phyloP scores from a whole-genome alignment of 2,888 invertebrate genomes.

The Drosophila anomelani region DNA sequence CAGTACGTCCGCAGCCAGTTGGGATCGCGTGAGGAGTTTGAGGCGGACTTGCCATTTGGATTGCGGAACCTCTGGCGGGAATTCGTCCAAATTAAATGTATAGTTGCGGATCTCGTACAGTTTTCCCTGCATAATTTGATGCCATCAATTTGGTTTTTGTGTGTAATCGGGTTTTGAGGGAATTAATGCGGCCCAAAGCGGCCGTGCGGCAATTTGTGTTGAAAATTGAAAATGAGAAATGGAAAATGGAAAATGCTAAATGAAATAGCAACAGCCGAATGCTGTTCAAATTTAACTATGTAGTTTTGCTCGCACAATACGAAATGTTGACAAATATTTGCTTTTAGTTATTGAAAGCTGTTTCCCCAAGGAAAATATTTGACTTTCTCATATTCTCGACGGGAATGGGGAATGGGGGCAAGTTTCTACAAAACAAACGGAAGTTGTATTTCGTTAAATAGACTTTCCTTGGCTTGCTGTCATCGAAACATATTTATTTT shows the following conservation, averaged over 20 bases:
- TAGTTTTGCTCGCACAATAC: slow-evolving; percentile 28
- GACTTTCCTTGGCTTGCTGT: slow-evolving; percentile 13
- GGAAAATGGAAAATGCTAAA: slow-evolving; percentile 29
- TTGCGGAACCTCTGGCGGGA: slow-evolving; percentile 33
- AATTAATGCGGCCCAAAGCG: slow-evolving; percentile 28
- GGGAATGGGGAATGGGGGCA: background rate
- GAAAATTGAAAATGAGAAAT: slow-evolving; percentile 19
- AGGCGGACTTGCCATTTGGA: slow-evolving; percentile 37
- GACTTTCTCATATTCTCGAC: slow-evolving; percentile 4
- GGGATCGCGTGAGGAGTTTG: slow-evolving; percentile 25
- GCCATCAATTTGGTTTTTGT: slow-evolving; percentile 30
- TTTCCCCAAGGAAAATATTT: slow-evolving; percentile 37
- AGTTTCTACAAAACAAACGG: slow-evolving; percentile 33
- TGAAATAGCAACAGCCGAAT: slow-evolving; percentile 32
- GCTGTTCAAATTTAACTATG: slow-evolving; percentile 28
- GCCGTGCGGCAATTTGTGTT: slow-evolving; percentile 5
- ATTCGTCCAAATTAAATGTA: slow-evolving; percentile 44
- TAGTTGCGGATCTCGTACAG: slow-evolving; percentile 54
- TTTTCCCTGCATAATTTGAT: slow-evolving; percentile 47
- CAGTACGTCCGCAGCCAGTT: slow-evolving; percentile 26
- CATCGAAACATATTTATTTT: slow-evolving; percentile 27
- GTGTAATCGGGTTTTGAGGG: slow-evolving; percentile 37
- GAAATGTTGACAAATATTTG: slow-evolving; percentile 46
- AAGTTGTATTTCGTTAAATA: slow-evolving; percentile 36
- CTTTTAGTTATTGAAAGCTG: slow-evolving; percentile 47